phyloP scores from a whole-genome alignment of 2,797 vertebrate genomes.

The Thamnophis elegans region DNA sequence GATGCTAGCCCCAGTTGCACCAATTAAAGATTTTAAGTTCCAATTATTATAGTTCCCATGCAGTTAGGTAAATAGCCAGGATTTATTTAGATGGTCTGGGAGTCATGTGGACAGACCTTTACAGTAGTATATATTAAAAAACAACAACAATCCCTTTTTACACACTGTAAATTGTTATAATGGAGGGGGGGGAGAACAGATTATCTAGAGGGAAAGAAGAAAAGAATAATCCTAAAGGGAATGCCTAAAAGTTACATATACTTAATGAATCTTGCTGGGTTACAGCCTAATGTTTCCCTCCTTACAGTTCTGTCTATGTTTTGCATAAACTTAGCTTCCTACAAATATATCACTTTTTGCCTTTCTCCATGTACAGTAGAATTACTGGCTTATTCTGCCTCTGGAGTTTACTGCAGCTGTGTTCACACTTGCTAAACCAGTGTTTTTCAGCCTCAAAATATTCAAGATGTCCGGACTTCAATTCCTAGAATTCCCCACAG shows the following conservation, averaged over 20 bases:
- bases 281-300: not conserved
- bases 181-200: not conserved
- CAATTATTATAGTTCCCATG: not conserved
- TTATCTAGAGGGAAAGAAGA: not conserved
- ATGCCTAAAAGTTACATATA: not conserved
- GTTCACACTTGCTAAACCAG: not conserved
- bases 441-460: not conserved
- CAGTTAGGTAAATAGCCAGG: not conserved
- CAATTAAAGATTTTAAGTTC: not conserved
- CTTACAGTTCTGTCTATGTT: not conserved
- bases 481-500: not conserved
- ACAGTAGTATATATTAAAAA: not conserved
- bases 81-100: not conserved
- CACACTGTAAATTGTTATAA: not conserved
- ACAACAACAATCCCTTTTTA: not conserved
- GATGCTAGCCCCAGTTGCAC: not conserved
- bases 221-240: not conserved
- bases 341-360: not conserved
- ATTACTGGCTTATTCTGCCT: not conserved
- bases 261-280: not conserved
- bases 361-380: not conserved
- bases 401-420: not conserved
- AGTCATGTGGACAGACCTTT: not conserved
- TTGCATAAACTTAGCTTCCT: conserved; percentile 5
- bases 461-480: not conserved